These are phyloP conservation scores for Elmis aenea DNA, from an alignment of 2,888 invertebrate species.

Conservation along the genomic window DNA sequence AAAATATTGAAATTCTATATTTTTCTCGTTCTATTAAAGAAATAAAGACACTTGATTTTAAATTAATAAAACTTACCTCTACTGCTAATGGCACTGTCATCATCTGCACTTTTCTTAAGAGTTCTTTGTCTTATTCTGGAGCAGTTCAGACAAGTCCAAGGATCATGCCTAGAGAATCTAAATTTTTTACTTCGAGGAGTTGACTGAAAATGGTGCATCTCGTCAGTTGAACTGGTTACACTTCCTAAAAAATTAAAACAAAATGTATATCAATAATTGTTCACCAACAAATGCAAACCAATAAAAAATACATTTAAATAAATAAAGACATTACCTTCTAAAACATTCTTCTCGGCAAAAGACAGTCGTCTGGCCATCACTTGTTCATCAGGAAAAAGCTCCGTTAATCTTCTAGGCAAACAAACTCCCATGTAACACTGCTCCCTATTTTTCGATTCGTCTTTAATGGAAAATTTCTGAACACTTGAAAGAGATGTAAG, in stretches of 20 bases:
- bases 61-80: too few species aligned
- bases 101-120: too few species aligned
- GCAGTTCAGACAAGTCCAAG: conserved; percentile 23
- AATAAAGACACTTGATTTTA: too few species aligned
- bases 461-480: conserved; percentile 37
- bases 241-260: conserved; percentile 5
- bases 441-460: conserved; percentile 52
- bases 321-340: too few species aligned
- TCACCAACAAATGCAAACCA: too few species aligned
- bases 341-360: conserved; percentile 12
- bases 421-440: conserved; percentile 68
- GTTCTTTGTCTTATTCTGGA: conserved; percentile 18
- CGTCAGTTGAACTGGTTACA: too few species aligned
- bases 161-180: conserved; percentile 19
- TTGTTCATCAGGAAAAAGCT: conserved; percentile 59
- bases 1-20: too few species aligned
- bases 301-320: too few species aligned
- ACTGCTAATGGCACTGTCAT: too few species aligned
- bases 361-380: conserved; percentile 21
- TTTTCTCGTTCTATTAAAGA: too few species aligned
- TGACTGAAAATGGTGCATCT: too few species aligned
- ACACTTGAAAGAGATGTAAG: conserved; percentile 37
- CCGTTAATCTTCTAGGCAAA: conserved; percentile 62
- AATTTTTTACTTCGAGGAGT: conserved; percentile 11
- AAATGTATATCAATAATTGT: conserved; percentile 5